These are phyloP conservation scores for Lagodon rhomboides DNA, from an alignment of 2,797 vertebrate species.

Conservation along the genomic window DNA sequence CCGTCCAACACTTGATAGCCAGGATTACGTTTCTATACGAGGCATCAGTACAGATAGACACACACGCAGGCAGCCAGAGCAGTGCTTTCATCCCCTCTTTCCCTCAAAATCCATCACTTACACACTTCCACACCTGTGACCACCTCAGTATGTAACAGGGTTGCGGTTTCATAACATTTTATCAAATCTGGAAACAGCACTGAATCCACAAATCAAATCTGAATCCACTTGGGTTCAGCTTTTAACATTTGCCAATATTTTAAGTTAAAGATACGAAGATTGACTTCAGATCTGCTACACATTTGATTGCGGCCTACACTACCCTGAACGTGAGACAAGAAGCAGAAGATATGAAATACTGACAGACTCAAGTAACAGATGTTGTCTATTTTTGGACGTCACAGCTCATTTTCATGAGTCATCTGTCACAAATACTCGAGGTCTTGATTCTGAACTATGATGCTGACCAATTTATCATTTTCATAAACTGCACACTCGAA, in stretches of 20 bases:
- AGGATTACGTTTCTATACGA: conserved; percentile 55
- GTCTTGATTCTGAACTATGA: background rate
- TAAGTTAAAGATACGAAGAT: background rate
- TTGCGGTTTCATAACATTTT: background rate
- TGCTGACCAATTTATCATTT: background rate
- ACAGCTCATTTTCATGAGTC: no score
- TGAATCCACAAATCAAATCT: no score
- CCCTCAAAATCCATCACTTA: conserved; percentile 16
- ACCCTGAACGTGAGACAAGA: no score
- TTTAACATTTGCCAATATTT: background rate
- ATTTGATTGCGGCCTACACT: background rate
- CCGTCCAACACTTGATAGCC: conserved; percentile 38
- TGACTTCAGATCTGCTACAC: background rate
- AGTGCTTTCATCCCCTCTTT: conserved; percentile 29
- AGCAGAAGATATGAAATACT: background rate
- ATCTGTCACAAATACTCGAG: background rate
- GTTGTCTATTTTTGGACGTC: background rate
- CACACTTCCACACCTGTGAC: conserved; percentile 30
- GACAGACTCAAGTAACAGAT: background rate
- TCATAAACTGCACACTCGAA: background rate
- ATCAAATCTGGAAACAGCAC: no score
- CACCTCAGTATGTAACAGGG: conserved; percentile 1
- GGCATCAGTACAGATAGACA: conserved; percentile 16
- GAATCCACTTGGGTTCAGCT: background rate
- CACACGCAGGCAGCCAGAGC: background rate